Base-by-base conservation (phyloP, 2,113 vertebrate genomes). In the Scortum barcoo region DNA sequence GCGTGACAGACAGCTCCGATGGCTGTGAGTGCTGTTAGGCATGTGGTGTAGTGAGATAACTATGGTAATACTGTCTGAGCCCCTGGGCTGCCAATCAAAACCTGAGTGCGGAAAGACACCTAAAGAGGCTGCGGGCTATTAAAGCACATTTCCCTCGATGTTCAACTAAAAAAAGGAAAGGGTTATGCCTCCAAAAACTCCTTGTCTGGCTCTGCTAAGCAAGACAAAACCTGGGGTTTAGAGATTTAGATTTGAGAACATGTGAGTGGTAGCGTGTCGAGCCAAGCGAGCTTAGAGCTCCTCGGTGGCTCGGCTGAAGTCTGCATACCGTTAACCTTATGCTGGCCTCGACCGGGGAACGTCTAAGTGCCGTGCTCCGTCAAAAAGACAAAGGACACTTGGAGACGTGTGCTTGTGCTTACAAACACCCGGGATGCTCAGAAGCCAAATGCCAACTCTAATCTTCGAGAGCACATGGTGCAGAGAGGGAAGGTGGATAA, bases 31-130 rank as follows among this genome's bases (percentile, higher is more conserved):
- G 54, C 78, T 88, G 84, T 79, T 65, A 72, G 76, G 69, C 61
- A 51, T 88, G 87, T 87, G 89, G 86, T 57, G 54, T 58, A 28
- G 63, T 60, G 86, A 88, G 88, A 93, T 93, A 89, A 86, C 84
- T 81, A 72, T 56, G 83, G 75, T 89, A 91, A 91, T 77, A 73
- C 75, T 68, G 84, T 72, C 76, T 48, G 71, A 88, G 73, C 88
- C 80, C 72, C 54, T 50, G 63, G 75, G 63, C 80, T 88, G 86
- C 75, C 91, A 94, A 86, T 91, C 87, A 93, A 83, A 90, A 85
- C 24, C 83, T 72, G 84, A 84, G 84, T 75, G 73, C 1, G 2
- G 57, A 80, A 58, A 80, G 75, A 87, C 56, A 86, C 76, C 78
- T 83, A 36, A 70, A 80, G 73, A 63, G 75, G 46, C 84, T 83